These are phyloP conservation scores for Sardinella longiceps DNA, from an alignment of 2,797 vertebrate species.

Conservation along the genomic window DNA sequence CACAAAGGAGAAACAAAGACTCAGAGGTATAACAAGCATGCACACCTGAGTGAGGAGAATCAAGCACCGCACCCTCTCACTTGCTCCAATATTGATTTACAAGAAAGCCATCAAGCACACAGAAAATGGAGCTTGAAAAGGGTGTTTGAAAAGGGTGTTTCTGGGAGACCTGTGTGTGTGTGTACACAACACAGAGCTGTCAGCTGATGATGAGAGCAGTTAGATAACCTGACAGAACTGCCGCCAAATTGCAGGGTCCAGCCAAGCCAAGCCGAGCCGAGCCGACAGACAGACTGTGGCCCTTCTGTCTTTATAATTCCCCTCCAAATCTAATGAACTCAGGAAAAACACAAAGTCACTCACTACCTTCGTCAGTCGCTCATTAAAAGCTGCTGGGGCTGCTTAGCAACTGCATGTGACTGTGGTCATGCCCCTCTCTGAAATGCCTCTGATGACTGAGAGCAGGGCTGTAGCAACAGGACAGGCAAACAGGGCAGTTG, in stretches of 20 bases:
- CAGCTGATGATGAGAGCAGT: neutral
- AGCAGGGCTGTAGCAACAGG: no score
- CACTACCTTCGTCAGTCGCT: conserved; percentile 37
- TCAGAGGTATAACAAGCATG: neutral
- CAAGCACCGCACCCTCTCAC: neutral
- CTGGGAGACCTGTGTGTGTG: conserved; percentile 5
- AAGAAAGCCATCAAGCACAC: neutral
- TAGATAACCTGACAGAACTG: neutral
- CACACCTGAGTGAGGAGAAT: neutral
- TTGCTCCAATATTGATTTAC: neutral
- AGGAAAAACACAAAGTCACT: conserved; percentile 9
- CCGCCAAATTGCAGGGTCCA: neutral
- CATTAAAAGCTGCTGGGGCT: conserved; percentile 50
- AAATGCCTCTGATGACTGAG: conserved; percentile 61
- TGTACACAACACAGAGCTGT: neutral
- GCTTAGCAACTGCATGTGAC: conserved; percentile 71
- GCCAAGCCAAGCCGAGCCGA: neutral
- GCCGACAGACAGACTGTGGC: conserved; percentile 16
- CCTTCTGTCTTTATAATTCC: conserved; percentile 34
- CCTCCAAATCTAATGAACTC: conserved; percentile 49
- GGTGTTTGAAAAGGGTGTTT: neutral
- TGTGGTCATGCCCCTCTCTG: conserved; percentile 62
- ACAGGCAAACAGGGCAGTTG: no score
- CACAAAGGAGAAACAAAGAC: neutral
- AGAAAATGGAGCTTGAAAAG: neutral